Evolutionary conservation across 2,113 vertebrate genomes (phyloP).

Genomic region (Ammodytes dubius): DNA sequence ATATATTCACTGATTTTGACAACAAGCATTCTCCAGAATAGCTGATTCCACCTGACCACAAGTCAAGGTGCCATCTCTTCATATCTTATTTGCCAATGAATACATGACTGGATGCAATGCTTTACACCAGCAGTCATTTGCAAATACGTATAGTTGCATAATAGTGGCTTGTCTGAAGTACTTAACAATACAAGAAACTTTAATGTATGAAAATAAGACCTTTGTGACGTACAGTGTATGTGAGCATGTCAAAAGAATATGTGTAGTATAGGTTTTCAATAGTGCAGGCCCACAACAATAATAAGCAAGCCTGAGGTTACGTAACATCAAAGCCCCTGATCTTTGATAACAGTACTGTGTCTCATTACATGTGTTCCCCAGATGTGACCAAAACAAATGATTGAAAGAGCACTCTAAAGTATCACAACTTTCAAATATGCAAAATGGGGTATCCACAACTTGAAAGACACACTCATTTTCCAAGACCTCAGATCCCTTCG

Average conservation of each 20-base stretch:
- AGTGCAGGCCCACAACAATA: constrained; percentile 12
- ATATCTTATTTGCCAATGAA: neutral
- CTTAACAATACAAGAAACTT: constrained; percentile 11
- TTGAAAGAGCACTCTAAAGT: neutral
- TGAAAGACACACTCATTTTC: constrained; percentile 4
- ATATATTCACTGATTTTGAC: too few relatives aligned
- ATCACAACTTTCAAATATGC: constrained; percentile 2
- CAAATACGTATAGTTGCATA: neutral
- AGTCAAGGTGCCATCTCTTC: neutral
- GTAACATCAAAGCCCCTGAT: neutral
- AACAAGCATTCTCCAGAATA: too few relatives aligned
- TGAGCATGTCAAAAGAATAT: constrained; percentile 2
- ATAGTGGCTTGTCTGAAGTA: constrained; percentile 2
- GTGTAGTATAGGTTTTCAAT: neutral
- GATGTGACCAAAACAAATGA: neutral
- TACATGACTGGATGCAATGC: neutral
- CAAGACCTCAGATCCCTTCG: constrained; percentile 1
- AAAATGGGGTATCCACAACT: neutral
- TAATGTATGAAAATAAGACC: constrained; percentile 18
- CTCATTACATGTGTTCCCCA: neutral
- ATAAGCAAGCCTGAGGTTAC: constrained; percentile 9
- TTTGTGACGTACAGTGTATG: constrained; percentile 24
- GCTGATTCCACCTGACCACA: neutral
- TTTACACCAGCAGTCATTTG: neutral
- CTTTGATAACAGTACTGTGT: neutral